Evolutionary conservation across 2,797 vertebrate genomes (phyloP).

Genomic region (Pangasius macronema): DNA sequence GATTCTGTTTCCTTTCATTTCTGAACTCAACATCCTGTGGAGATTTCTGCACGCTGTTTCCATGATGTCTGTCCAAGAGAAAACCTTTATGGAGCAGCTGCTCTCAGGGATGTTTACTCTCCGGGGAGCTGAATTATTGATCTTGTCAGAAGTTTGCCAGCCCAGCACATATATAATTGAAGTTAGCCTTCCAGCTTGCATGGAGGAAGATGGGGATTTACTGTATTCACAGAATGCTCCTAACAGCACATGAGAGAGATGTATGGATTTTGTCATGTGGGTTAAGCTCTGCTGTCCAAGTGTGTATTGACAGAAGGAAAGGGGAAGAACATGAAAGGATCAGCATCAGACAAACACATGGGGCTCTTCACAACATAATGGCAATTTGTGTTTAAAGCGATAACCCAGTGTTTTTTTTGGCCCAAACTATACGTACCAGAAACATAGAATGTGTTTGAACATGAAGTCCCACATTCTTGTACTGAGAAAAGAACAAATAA

Average conservation of each 20-base stretch:
- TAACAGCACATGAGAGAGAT: conserved; percentile 33
- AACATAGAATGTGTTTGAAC: background rate
- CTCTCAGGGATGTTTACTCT: conserved; percentile 73
- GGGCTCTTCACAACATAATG: background rate
- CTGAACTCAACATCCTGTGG: background rate
- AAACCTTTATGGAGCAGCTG: conserved; percentile 75
- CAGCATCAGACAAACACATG: background rate
- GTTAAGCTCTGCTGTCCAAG: conserved; percentile 27
- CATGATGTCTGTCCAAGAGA: conserved; percentile 48
- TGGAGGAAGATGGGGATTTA: conserved; percentile 46
- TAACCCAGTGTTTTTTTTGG: background rate
- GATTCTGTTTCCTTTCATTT: background rate
- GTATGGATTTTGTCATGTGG: conserved; percentile 44
- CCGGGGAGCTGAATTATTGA: conserved; percentile 79
- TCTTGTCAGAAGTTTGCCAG: conserved; percentile 66
- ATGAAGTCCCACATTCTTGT: background rate
- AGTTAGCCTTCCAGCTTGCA: conserved; percentile 56
- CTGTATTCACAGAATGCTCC: conserved; percentile 45
- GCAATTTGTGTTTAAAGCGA: background rate
- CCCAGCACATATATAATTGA: conserved; percentile 74
- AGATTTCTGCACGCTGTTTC: conserved; percentile 30
- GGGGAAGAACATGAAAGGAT: conserved; percentile 16
- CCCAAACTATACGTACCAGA: background rate
- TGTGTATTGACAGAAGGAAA: conserved; percentile 30
- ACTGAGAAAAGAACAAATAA: background rate